These are phyloP conservation scores for Callosobruchus maculatus DNA, from an alignment of 2,888 invertebrate genomes.

Conservation along the genomic window DNA sequence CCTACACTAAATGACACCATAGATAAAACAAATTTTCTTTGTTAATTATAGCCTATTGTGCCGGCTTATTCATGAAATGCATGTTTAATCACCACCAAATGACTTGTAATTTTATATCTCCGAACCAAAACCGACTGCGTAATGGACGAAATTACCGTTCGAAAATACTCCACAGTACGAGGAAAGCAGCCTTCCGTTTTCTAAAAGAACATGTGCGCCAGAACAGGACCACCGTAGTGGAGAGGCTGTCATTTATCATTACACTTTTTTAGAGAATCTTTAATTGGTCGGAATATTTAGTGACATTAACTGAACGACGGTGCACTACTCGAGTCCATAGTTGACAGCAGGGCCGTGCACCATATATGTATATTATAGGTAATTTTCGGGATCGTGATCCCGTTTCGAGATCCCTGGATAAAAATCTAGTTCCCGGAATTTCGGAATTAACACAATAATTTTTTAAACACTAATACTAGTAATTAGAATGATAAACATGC, in stretches of 20 bases:
- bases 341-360: neutral
- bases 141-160: neutral
- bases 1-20: neutral
- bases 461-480: no score
- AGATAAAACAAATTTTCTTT: neutral
- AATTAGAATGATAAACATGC: no score
- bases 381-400: no score
- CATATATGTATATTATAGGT: no score
- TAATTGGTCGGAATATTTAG: neutral
- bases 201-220: neutral
- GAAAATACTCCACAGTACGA: neutral
- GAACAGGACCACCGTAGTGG: neutral
- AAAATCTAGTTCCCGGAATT: no score
- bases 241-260: neutral
- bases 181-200: neutral
- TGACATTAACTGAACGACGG: neutral
- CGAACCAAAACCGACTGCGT: neutral
- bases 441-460: no score
- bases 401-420: no score
- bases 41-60: neutral
- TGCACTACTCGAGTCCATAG: neutral
- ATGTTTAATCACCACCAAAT: neutral
- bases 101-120: neutral
- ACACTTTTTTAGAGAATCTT: neutral
- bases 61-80: neutral